phyloP scores from a whole-genome alignment of 2,888 invertebrate genomes.

The Drosophila longiperda region DNA sequence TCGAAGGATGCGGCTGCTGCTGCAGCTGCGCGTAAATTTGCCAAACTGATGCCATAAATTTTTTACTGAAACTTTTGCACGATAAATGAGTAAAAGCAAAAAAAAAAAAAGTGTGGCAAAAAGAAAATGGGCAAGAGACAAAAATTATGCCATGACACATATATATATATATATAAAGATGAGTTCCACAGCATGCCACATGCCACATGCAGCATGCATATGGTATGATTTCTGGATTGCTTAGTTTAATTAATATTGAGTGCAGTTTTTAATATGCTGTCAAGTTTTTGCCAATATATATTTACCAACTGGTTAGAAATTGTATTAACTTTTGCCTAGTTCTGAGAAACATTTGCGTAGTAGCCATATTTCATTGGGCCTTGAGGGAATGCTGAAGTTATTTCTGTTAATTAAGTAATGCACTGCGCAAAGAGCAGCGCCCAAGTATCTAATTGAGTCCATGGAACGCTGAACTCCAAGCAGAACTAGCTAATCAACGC shows the following conservation, averaged over 20 bases:
- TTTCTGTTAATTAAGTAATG: conserved; percentile 60
- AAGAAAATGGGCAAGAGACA: neutral
- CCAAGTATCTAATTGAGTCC: conserved; percentile 35
- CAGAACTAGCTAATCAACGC: conserved; percentile 54
- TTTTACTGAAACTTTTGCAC: conserved; percentile 30
- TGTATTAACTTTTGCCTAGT: conserved; percentile 28
- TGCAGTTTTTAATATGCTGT: conserved; percentile 43
- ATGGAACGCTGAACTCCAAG: conserved; percentile 11
- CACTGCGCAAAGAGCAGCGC: conserved; percentile 4
- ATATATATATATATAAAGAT: conserved; percentile 24
- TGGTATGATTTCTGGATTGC: conserved; percentile 31
- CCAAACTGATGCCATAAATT: conserved; percentile 70
- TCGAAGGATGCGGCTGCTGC: conserved; percentile 6
- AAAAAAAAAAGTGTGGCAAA: neutral
- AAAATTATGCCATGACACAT: conserved; percentile 26
- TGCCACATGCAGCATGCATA: conserved; percentile 19
- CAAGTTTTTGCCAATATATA: conserved; percentile 5
- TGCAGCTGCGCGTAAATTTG: conserved; percentile 65
- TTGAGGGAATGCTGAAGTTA: conserved; percentile 26
- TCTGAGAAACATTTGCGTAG: conserved; percentile 46
- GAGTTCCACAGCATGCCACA: conserved; percentile 14
- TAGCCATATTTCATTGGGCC: conserved; percentile 30
- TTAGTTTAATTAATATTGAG: conserved; percentile 66
- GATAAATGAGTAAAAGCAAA: conserved; percentile 13
- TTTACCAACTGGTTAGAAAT: conserved; percentile 6